Evolutionary conservation across 2,113 vertebrate species (phyloP).

Genomic region (Hoplias malabaricus): DNA sequence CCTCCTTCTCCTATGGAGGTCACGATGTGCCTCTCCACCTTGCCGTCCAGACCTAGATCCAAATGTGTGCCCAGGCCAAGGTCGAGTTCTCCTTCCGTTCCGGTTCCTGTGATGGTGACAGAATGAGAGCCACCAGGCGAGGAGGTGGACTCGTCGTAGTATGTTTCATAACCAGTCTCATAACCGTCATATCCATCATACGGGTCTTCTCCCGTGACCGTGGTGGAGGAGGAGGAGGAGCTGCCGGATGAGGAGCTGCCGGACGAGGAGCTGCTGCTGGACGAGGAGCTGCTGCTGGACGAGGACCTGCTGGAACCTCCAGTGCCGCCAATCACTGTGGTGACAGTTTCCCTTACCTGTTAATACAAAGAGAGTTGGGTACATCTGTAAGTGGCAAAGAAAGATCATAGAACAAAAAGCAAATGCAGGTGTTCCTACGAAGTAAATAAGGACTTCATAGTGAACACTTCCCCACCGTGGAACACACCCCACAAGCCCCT

Average conservation of each 20-base stretch:
- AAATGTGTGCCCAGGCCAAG: conserved; percentile 49
- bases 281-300: background rate
- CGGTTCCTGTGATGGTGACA: conserved; percentile 49
- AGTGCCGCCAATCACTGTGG: background rate
- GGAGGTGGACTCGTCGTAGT: conserved; percentile 65
- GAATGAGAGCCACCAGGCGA: conserved; percentile 46
- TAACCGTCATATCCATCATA: conserved; percentile 62
- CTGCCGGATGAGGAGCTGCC: conserved; percentile 18
- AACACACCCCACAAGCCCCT: too few relatives aligned
- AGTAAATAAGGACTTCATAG: too few relatives aligned
- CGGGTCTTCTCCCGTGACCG: conserved; percentile 12
- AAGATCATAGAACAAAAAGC: background rate
- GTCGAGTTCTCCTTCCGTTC: conserved; percentile 45
- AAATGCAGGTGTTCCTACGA: too few relatives aligned
- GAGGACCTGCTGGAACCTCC: conserved; percentile 12
- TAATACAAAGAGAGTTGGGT: background rate
- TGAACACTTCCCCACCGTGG: too few relatives aligned
- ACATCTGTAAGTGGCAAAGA: background rate
- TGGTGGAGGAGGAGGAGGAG: background rate
- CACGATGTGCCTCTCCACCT: conserved; percentile 50
- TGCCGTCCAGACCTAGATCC: conserved; percentile 50
- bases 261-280: conserved; percentile 14
- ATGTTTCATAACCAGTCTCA: conserved; percentile 49
- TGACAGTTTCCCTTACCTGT: background rate
- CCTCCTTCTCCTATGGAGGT: conserved; percentile 22